Evolutionary conservation across 2,113 vertebrate species (phyloP), one percentile per base, ranked within the genome.

Genomic region (Erpornis zantholeuca): DNA sequence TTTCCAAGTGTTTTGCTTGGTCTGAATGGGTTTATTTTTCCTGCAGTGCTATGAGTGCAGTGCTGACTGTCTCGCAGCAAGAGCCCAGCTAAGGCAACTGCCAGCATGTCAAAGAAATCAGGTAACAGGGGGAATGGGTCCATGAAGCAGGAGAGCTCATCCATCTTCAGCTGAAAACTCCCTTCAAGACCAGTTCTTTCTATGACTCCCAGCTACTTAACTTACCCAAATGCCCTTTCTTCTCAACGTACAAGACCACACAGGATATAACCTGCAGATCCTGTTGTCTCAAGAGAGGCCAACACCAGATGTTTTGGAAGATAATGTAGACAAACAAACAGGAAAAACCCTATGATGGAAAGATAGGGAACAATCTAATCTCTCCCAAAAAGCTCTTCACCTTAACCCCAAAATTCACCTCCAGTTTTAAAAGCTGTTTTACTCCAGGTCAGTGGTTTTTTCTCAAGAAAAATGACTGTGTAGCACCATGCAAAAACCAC

Each of bases 21-120:
- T 96, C 94, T 90, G 70, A 61, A 88, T 4, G 38, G 64, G 88
- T 97, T 98, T 97, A 86, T 96, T 97, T 96, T 97, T 96, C 97
- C 97, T 97, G 78, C 72, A 52, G 85, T 17, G 82, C 90, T 92
- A 56, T 45, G 84, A 92, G 88, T 24, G 33, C 2, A 1, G 64
- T 17, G 86, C 94, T 96, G 95, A 92, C 85, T 72, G 53, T 95
- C 94, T 97, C 95, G 1, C 78, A 88, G 96, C 19, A 0, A 97
- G 95, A 97, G 69, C 66, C 60, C 70, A 27, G 52, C 60, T 13
- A 54, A 89, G 78, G 64, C 33, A 7, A 65, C 82, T 94, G 82
- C 96, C 94, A 87, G 61, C 66, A 82, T 38, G 93, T 91, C 82
- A 94, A 87, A 85, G 54, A 89, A 96, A 63, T 79, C 84, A 80